Conservation (phyloP, 2,888 invertebrate genomes). For the Idaea biselata region DNA sequence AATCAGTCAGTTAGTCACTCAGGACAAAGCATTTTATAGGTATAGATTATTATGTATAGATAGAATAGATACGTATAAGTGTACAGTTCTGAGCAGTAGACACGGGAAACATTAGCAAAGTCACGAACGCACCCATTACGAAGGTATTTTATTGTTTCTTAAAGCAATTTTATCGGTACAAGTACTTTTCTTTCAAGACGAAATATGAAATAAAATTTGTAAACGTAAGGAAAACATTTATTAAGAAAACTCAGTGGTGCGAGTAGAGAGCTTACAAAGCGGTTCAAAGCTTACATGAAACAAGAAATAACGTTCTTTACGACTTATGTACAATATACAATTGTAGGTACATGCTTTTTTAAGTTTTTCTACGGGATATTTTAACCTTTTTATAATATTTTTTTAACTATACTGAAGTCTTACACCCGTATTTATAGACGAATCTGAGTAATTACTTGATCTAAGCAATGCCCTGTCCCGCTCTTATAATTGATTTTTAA, state of each 20-base stretch:
- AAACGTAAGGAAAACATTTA: constrained; percentile 31
- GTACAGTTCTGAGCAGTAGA: no score
- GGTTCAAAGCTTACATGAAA: constrained; percentile 35
- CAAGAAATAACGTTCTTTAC: constrained; percentile 35
- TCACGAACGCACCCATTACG: not conserved
- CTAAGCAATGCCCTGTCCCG: no score
- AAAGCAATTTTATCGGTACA: not conserved
- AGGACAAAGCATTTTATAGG: no score
- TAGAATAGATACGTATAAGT: no score
- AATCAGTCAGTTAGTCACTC: no score
- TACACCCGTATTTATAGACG: no score
- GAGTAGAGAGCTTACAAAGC: constrained; percentile 37
- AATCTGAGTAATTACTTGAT: no score
- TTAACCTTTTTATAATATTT: not conserved
- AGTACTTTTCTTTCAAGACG: constrained; percentile 12
- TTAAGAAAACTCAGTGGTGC: constrained; percentile 45
- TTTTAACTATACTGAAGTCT: no score
- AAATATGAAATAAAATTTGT: constrained; percentile 19
- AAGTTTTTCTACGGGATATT: not conserved
- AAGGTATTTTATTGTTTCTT: not conserved
- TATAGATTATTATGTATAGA: no score
- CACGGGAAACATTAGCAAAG: not conserved
- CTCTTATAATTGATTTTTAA: no score
- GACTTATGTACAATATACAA: not conserved
- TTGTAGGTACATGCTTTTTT: not conserved